Conservation (phyloP, 2,797 vertebrate genomes). For the Megaceryle alcyon region DNA sequence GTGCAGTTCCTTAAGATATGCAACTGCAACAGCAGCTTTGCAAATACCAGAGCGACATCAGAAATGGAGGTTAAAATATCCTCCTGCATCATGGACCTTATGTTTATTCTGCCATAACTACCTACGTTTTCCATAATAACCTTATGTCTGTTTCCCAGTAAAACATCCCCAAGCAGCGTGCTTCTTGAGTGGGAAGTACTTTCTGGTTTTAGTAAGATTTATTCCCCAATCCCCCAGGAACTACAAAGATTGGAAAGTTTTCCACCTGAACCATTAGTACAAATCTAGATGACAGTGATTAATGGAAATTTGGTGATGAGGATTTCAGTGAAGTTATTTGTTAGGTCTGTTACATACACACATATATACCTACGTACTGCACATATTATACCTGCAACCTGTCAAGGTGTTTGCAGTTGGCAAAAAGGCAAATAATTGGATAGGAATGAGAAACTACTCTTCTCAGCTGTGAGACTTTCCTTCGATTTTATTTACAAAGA, state of each 20-base stretch:
- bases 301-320: not conserved
- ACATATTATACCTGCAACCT: rapidly evolving
- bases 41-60: not conserved
- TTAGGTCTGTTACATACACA: not conserved
- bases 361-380: too few species aligned
- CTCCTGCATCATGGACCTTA: not conserved
- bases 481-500: not conserved
- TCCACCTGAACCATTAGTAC: not conserved
- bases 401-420: not conserved
- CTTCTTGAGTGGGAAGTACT: not conserved
- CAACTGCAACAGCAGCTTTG: not conserved
- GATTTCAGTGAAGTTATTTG: not conserved
- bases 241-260: not conserved
- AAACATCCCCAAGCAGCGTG: not conserved
- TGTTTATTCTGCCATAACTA: not conserved
- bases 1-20: not conserved
- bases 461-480: not conserved
- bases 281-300: not conserved
- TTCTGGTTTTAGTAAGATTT: not conserved
- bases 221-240: not conserved
- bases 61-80: not conserved
- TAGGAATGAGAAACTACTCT: not conserved
- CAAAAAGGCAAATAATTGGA: not conserved
- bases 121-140: not conserved
- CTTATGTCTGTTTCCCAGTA: rapidly evolving